These are phyloP conservation scores for Pyrgus malvae DNA, from an alignment of 2,888 invertebrate species.

Conservation along the genomic window DNA sequence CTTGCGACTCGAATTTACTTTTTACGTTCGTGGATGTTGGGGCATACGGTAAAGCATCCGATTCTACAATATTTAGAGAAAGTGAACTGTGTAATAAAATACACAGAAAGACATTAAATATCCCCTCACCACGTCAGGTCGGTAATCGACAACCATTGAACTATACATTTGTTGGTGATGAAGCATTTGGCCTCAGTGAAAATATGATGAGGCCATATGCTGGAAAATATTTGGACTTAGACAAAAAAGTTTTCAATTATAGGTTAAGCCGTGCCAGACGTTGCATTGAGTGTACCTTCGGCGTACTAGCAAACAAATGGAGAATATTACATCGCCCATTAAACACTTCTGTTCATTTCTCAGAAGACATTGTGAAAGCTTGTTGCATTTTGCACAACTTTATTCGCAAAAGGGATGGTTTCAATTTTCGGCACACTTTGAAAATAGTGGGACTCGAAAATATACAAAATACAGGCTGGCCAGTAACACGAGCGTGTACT, in stretches of 20 bases:
- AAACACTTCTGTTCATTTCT: slow-evolving; percentile 33
- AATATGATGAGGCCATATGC: slow-evolving; percentile 24
- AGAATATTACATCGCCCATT: slow-evolving; percentile 31
- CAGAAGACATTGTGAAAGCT: slow-evolving; percentile 31
- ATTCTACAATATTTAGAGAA: slow-evolving; percentile 32
- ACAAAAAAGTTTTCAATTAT: slow-evolving; percentile 23
- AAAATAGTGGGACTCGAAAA: slow-evolving; percentile 35
- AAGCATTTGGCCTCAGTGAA: slow-evolving; percentile 26
- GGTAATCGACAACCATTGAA: neutral
- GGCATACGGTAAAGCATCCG: slow-evolving; percentile 29
- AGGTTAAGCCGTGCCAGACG: slow-evolving; percentile 27
- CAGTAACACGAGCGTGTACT: slow-evolving; percentile 32
- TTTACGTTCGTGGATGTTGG: slow-evolving; percentile 37
- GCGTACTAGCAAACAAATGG: slow-evolving; percentile 28
- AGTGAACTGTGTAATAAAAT: slow-evolving; percentile 36
- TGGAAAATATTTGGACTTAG: slow-evolving; percentile 1
- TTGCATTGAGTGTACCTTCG: slow-evolving; percentile 25
- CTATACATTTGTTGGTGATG: slow-evolving; percentile 29
- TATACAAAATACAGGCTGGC: slow-evolving; percentile 33
- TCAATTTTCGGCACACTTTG: slow-evolving; percentile 33
- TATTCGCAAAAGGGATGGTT: slow-evolving; percentile 31
- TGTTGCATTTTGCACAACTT: slow-evolving; percentile 36
- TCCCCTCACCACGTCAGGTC: slow-evolving; percentile 13
- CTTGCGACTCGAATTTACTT: slow-evolving; percentile 36
- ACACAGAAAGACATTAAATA: slow-evolving; percentile 24